A percentile compares a stretch with the other conserved stretches of the same genome.
These are phyloP conservation scores for Pheucticus melanocephalus DNA, from an alignment of 2,113 vertebrate species.

Conservation along the genomic window DNA sequence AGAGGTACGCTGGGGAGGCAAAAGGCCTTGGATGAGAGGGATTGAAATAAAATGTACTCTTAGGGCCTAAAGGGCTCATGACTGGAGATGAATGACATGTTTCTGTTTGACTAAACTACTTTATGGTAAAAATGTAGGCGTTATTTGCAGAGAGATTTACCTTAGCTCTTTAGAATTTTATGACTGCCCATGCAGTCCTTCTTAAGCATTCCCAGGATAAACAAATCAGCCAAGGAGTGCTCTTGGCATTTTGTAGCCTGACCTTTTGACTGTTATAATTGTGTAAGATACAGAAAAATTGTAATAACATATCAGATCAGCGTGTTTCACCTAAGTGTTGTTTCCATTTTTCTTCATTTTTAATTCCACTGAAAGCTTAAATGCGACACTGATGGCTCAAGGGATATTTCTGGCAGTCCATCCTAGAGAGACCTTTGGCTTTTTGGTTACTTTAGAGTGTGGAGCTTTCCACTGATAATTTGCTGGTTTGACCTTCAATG, in stretches of 20 bases:
- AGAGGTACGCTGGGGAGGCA: not conserved
- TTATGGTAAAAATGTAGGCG: not conserved
- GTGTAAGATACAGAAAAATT: slow-evolving; percentile 31
- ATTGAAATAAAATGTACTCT: not conserved
- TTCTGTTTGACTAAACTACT: not conserved
- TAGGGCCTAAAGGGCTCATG: not conserved
- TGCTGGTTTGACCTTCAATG: not conserved
- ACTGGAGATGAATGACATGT: not conserved
- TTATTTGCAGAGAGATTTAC: slow-evolving; percentile 19
- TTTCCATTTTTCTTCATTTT: slow-evolving; percentile 45
- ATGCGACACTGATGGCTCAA: not conserved
- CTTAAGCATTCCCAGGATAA: slow-evolving; percentile 9
- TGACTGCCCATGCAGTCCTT: not conserved
- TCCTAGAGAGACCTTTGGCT: not conserved
- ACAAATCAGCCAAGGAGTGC: not conserved
- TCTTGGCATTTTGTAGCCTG: slow-evolving; percentile 36
- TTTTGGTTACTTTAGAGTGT: not conserved
- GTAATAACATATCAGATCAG: not conserved
- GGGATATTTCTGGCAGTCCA: slow-evolving; percentile 2
- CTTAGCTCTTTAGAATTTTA: slow-evolving; percentile 56
- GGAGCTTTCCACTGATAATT: not conserved
- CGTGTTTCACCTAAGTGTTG: not conserved
- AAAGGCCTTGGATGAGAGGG: not conserved
- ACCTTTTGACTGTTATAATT: slow-evolving; percentile 28
- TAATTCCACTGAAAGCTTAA: slow-evolving; percentile 43